Base-by-base conservation (phyloP, 2,113 vertebrate genomes). In the Sinocyclocheilus anshuiensis region DNA sequence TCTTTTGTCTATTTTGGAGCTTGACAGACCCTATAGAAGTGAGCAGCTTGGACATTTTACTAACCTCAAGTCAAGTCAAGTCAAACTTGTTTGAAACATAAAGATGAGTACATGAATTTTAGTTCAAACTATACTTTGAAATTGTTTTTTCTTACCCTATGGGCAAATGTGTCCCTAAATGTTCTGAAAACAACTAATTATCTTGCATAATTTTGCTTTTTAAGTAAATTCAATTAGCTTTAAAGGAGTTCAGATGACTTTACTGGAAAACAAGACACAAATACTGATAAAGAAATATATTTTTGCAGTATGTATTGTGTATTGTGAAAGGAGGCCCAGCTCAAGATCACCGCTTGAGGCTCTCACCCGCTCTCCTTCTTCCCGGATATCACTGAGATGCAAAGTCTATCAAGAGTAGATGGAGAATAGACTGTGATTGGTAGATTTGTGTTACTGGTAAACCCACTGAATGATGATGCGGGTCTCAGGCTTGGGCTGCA, bases 401-500 rank as follows among this genome's bases (percentile, higher is more conserved):
- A 81, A 77, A 55, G 26, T 81, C 81, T 65, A 75, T 55, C 61
- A 88, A 93, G 86, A 91, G 90, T 90, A 85, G 75, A 85, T 87
- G 55, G 42, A 77, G 85, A 88, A 53, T 85, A 84, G 75, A 85
- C 83, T 83, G 84, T 83, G 85, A 88, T 88, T 88, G 89, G 90
- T 89, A 81, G 39, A 88, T 86, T 89, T 86, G 57, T 77, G 13
- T 86, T 71, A 65, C 84, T 79, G 48, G 75, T 75, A 71, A 77
- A 90, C 75, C 89, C 89, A 93, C 89, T 89, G 89, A 90, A 92
- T 89, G 87, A 87, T 87, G 87, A 87, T 85, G 89, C 90, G 90
- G 91, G 92, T 94, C 91, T 94, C 93, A 92, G 95, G 94, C 94
- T 75, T 94, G 94, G 94, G 93, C 94, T 89, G 89, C 81, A 90